These are phyloP conservation scores for Phyllotreta striolata DNA, from an alignment of 2,888 invertebrate species.

Conservation along the genomic window DNA sequence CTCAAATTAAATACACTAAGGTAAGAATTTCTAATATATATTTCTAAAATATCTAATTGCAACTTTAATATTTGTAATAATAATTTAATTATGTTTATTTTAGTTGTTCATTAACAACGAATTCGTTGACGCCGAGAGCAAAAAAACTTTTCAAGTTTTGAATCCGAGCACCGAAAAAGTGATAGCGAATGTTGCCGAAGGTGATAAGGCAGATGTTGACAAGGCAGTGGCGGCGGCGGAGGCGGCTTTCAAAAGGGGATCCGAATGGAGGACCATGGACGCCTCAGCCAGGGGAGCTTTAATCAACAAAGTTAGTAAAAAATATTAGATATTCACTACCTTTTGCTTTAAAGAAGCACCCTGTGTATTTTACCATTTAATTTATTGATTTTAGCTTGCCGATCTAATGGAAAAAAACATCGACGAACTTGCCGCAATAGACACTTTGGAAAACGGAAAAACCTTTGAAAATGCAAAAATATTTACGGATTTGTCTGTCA, in stretches of 20 bases:
- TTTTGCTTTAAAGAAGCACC: background rate
- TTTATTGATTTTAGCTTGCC: constrained; percentile 66
- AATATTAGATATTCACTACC: too few relatives aligned
- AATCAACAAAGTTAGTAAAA: constrained; percentile 66
- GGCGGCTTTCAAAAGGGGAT: constrained; percentile 75
- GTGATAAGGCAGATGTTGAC: constrained; percentile 85
- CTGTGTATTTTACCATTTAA: background rate
- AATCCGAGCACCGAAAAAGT: constrained; percentile 84
- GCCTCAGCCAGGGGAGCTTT: constrained; percentile 81
- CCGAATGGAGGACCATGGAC: constrained; percentile 82
- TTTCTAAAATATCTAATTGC: background rate
- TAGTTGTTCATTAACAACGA: constrained; percentile 85
- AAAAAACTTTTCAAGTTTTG: constrained; percentile 84
- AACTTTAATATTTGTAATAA: too few relatives aligned
- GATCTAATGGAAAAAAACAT: constrained; percentile 80
- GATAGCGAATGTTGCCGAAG: constrained; percentile 83
- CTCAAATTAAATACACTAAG: constrained; percentile 23
- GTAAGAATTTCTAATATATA: constrained; percentile 10
- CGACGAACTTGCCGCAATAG: constrained; percentile 75
- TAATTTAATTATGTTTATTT: background rate
- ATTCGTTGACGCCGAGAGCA: constrained; percentile 81
- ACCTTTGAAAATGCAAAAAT: constrained; percentile 67
- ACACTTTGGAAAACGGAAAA: constrained; percentile 84
- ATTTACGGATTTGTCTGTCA: constrained; percentile 64
- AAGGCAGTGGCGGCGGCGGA: constrained; percentile 82